Conservation (phyloP, 2,888 invertebrate genomes). For the Drosophila recens region DNA sequence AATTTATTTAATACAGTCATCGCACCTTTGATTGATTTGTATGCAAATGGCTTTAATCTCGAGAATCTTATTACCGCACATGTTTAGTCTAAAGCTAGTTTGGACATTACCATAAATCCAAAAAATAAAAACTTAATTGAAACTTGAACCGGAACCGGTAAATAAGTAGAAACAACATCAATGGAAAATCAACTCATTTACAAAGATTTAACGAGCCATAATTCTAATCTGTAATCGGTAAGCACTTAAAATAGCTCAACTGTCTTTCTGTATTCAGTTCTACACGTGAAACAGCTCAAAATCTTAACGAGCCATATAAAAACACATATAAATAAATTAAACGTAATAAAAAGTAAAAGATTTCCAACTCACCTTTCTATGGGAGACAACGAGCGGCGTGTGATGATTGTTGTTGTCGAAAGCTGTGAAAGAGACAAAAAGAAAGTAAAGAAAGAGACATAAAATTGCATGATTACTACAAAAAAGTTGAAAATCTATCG, state of each 20-base stretch:
- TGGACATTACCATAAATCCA: constrained; percentile 55
- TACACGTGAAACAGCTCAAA: constrained; percentile 60
- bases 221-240: constrained; percentile 74
- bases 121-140: constrained; percentile 62
- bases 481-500: constrained; percentile 10
- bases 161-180: constrained; percentile 22
- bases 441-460: constrained; percentile 13
- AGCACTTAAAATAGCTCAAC: constrained; percentile 49
- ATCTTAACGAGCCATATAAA: constrained; percentile 52
- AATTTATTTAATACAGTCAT: no score
- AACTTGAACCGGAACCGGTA: constrained; percentile 64
- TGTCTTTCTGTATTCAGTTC: constrained; percentile 14
- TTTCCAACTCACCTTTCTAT: constrained; percentile 70
- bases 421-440: constrained; percentile 53
- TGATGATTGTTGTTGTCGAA: constrained; percentile 72
- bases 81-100: constrained; percentile 31
- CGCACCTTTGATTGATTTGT: constrained; percentile 38
- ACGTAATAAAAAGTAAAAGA: constrained; percentile 14
- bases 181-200: constrained; percentile 62
- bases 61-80: constrained; percentile 28
- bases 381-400: constrained; percentile 66
- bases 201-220: constrained; percentile 65
- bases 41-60: constrained; percentile 32
- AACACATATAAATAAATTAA: constrained; percentile 24
- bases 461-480: constrained; percentile 25